These are phyloP conservation scores for Procambarus virginalis DNA, from an alignment of 1,140 invertebrate genomes.

Conservation along the genomic window DNA sequence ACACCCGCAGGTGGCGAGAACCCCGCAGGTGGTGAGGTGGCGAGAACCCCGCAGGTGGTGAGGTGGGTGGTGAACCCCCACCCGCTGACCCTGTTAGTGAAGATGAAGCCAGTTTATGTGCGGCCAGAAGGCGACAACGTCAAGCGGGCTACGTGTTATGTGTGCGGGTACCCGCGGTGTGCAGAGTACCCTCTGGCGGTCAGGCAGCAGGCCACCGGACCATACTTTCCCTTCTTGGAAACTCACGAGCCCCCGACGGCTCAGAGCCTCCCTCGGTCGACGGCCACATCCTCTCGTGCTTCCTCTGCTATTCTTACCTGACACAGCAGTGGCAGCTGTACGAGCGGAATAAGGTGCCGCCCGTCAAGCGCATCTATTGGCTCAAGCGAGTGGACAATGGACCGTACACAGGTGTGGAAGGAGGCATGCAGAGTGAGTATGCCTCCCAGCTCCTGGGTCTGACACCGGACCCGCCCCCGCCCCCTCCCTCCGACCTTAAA, in stretches of 20 bases:
- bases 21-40: neutral
- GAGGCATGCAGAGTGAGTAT: slow-evolving; percentile 84
- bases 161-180: slow-evolving; percentile 86
- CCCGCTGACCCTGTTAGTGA: neutral
- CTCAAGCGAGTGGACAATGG: slow-evolving; percentile 92
- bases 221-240: slow-evolving; percentile 93
- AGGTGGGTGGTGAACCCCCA: neutral
- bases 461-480: slow-evolving; percentile 62
- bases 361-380: slow-evolving; percentile 92
- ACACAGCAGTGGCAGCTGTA: slow-evolving; percentile 93
- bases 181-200: slow-evolving; percentile 79
- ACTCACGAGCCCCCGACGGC: slow-evolving; percentile 88
- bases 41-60: neutral
- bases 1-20: too few species aligned
- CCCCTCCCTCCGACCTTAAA: slow-evolving; percentile 2
- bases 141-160: slow-evolving; percentile 79
- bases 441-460: slow-evolving; percentile 83
- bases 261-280: slow-evolving; percentile 76
- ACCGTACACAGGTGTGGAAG: slow-evolving; percentile 90
- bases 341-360: slow-evolving; percentile 87
- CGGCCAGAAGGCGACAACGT: slow-evolving; percentile 33
- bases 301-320: slow-evolving; percentile 88
- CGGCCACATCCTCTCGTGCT: slow-evolving; percentile 81
- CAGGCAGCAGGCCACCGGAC: slow-evolving; percentile 84
- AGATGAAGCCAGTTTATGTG: slow-evolving; percentile 47